These are phyloP conservation scores for Neomorphus geoffroyi DNA, from an alignment of 2,797 vertebrate genomes.

Conservation along the genomic window DNA sequence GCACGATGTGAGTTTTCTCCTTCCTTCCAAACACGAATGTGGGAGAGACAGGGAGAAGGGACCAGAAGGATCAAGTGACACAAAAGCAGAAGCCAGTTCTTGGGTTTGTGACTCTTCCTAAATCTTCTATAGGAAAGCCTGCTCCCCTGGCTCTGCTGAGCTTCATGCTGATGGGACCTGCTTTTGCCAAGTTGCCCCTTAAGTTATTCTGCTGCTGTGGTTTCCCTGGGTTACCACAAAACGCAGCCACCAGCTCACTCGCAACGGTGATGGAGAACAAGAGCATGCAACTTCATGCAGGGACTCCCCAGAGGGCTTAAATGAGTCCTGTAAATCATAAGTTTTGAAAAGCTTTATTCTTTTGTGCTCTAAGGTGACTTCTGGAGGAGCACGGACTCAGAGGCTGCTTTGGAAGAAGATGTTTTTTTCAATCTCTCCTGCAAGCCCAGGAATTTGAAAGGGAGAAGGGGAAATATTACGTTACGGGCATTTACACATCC, in stretches of 20 bases:
- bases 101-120: neutral
- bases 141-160: neutral
- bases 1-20: neutral
- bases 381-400: neutral
- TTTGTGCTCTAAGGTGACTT: neutral
- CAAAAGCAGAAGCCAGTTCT: neutral
- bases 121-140: neutral
- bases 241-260: neutral
- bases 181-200: neutral
- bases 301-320: neutral
- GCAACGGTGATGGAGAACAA: neutral
- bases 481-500: neutral
- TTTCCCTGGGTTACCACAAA: constrained; percentile 43
- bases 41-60: neutral
- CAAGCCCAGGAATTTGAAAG: neutral
- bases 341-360: neutral
- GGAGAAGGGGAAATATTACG: neutral
- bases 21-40: neutral
- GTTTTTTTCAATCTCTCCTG: neutral
- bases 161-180: neutral
- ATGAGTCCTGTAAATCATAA: neutral
- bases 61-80: neutral
- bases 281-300: neutral
- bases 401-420: neutral
- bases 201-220: neutral